Evolutionary conservation across 2,113 vertebrate species (phyloP).

Genomic region (Diadophis punctatus): DNA sequence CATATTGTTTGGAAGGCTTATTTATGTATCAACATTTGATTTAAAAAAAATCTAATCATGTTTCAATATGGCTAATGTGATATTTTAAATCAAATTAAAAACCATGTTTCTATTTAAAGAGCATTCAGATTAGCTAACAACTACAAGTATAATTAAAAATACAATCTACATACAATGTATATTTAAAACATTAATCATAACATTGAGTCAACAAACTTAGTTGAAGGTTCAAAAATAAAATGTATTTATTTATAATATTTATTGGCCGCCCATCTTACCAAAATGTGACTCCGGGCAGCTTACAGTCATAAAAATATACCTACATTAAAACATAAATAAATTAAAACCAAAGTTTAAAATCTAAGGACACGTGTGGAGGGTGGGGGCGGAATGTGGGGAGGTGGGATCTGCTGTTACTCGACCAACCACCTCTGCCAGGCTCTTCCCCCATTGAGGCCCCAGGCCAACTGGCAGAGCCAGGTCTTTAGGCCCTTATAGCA

Average conservation of each 20-base stretch:
- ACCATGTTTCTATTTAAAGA: background rate
- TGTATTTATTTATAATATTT: background rate
- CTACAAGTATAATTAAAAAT: background rate
- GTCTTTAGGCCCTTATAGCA: background rate
- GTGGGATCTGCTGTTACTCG: no score
- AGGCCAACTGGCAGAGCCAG: background rate
- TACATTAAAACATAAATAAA: no score
- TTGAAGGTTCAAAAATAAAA: background rate
- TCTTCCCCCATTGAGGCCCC: no score
- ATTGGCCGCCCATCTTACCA: no score
- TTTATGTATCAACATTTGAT: background rate
- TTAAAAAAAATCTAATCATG: background rate
- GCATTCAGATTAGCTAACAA: background rate
- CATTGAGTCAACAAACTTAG: background rate
- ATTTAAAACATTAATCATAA: background rate
- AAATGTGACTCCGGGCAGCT: no score
- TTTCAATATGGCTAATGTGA: background rate
- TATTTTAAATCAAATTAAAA: background rate
- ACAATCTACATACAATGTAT: background rate
- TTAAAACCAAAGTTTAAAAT: no score
- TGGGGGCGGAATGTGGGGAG: no score
- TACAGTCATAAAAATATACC: no score
- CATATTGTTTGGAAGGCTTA: background rate
- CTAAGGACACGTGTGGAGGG: no score
- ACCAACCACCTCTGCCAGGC: no score